phyloP scores from a whole-genome alignment of 30 jellyfish, hydroid and myxozoan genomes.

The Pseudorhiza aurosa region DNA sequence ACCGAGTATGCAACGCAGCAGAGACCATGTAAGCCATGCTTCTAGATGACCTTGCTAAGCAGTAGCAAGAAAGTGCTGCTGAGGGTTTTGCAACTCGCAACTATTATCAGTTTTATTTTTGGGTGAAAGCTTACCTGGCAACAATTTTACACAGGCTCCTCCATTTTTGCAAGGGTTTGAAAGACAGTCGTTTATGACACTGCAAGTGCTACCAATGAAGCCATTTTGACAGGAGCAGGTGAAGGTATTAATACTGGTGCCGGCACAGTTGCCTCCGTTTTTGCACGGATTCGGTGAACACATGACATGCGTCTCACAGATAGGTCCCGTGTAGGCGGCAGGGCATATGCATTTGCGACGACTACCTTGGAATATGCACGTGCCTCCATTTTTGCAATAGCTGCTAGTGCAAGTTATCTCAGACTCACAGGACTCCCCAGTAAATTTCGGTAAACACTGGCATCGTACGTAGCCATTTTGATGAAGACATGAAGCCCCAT shows the following conservation, averaged over 20 bases:
- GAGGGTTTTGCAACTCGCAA: no score
- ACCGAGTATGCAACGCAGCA: no score
- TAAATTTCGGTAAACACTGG: constrained; percentile 6
- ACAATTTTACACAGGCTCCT: constrained; percentile 19
- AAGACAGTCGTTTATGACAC: constrained; percentile 7
- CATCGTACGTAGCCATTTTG: background rate
- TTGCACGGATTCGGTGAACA: constrained; percentile 47
- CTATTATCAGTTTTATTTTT: no score
- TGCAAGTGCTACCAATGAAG: constrained; percentile 13
- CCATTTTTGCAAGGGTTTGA: constrained; percentile 33
- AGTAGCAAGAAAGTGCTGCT: no score
- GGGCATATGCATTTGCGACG: constrained; percentile 8
- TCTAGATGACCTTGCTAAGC: no score
- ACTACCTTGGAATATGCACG: background rate
- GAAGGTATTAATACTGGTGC: background rate
- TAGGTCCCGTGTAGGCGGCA: constrained; percentile 5
- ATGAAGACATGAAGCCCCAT: background rate
- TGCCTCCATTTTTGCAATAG: constrained; percentile 30
- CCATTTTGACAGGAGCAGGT: constrained; percentile 13
- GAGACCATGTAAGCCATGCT: no score
- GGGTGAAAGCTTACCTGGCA: constrained; percentile 28
- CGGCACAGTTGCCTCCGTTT: constrained; percentile 20
- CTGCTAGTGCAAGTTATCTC: background rate
- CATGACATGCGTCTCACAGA: constrained; percentile 33
- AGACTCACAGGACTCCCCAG: constrained; percentile 33